Base-by-base conservation (phyloP, 37 sponge, comb jelly and placozoan species). In the Bolinopsis microptera region DNA sequence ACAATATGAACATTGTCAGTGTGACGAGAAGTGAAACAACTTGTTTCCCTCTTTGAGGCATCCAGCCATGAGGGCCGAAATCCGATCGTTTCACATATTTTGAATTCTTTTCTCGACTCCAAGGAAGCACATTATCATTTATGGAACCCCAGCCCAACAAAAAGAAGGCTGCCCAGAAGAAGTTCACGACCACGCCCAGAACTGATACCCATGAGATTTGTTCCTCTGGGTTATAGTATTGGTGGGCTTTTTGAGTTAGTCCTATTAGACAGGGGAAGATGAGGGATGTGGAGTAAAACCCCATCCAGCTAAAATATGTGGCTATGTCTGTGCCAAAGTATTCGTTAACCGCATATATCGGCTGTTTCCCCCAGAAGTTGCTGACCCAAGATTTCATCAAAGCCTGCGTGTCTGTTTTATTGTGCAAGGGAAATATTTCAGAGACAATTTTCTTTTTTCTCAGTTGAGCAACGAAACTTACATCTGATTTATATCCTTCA, bases 281-380 rank as follows among this genome's bases (percentile, higher is more conserved):
- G 22, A 80, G 82, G 37, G 82, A 80, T 2, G 37, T 33, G 8
- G 82, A 33, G 38, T 80, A 80, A 30, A 80, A 80, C 2, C 82
- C 82, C 82, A 80, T 80, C 82, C 82, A 80, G 35, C 37, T 80
- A 30, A 80, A 80, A 35, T 80, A 80, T 16, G 38, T 33, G 22
- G 82, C 82, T 2, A 80, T 80, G 21, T 80, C 82, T 13, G 30
- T 13, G 3, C 82, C 82, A 34, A 80, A 80, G 30, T 80, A 80
- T 22, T 80, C 37, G 21, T 80, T 16, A 35, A 80, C 32, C 2
- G 22, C 22, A 30, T 34, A 28, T 30, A 80, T 80, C 30, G 82
- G 82, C 37, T 80, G 82, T 16, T 9, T 35, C 1, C 82, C 82
- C 21, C 24, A 80, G 9, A 80, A 30, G 82, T 33, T 36, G 38